phyloP scores from a whole-genome alignment of 2,113 vertebrate species.

The Oenanthe oenanthe region DNA sequence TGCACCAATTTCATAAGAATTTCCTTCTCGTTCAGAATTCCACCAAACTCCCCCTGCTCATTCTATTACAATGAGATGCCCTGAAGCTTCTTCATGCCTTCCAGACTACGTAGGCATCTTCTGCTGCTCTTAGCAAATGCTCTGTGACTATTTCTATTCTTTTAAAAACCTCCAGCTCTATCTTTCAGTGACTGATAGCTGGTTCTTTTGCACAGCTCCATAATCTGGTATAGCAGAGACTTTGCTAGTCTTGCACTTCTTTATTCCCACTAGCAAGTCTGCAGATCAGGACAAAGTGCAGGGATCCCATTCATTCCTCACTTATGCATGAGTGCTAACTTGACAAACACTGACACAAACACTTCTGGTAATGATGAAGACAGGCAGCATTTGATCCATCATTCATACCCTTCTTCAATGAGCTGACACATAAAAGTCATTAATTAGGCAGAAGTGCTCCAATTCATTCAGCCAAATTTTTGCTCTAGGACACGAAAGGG shows the following conservation, averaged over 20 bases:
- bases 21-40: neutral
- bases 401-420: neutral
- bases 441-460: neutral
- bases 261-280: neutral
- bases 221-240: neutral
- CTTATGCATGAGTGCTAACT: neutral
- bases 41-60: neutral
- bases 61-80: neutral
- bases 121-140: neutral
- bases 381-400: neutral
- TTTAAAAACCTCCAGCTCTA: neutral
- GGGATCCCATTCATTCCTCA: neutral
- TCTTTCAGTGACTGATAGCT: neutral
- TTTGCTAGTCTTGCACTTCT: neutral
- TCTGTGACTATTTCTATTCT: neutral
- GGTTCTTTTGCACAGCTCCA: neutral
- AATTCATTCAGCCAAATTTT: neutral
- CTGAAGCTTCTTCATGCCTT: neutral
- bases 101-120: accelerated
- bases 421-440: neutral
- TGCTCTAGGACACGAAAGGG: neutral
- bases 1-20: neutral
- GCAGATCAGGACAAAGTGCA: neutral
- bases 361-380: neutral
- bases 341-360: neutral